Evolutionary conservation across 2,113 vertebrate genomes (phyloP), one percentile per base, ranked within the genome.

Genomic region (Monarcha castaneiventris): DNA sequence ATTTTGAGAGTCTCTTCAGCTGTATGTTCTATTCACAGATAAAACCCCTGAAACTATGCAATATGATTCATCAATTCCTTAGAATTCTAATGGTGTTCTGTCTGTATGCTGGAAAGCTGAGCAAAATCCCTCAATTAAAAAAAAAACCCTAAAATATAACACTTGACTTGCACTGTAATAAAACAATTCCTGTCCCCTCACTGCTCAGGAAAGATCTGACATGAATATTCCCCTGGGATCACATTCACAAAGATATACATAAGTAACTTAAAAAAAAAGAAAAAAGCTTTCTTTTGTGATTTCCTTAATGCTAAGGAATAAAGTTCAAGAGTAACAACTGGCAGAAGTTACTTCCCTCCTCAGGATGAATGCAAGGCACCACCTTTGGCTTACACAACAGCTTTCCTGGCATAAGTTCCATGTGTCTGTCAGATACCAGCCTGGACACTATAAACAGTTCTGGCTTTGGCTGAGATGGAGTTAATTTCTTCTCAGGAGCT

Each of bases 381-480:
- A 63, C 27, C 14, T 35, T n/a, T 11, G 9, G 18, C 64, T 84
- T 15, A 74, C 1, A 1, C 5, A 37, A 35, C 0, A 1, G 15
- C 8, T 80, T 83, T 62, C n/a, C 35, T 33, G 29, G 15, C 9
- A 32, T 29, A 43, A 75, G 4, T 19, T 72, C n/a, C 6, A 6
- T 7, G 29, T 54, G 8, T n/a, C 18, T 20, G 5, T 52, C 61
- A 51, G 7, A 29, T 6, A 66, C 8, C 4, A 37, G 17, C 3
- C 9, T 37, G 35, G 3, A 62, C 2, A 41, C 52, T 17, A n/a
- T 3, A 27, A 44, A 30, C 23, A 25, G 13, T 10, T 30, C 37
- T 52, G 29, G 23, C 39, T 74, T 52, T 23, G 10, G 23, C 33
- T 46, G 46, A 23, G 19, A 66, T 7, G 51, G 27, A 19, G 14